Base-by-base conservation (phyloP, 2,797 vertebrate species). In the Paedocypris micromegethes region DNA sequence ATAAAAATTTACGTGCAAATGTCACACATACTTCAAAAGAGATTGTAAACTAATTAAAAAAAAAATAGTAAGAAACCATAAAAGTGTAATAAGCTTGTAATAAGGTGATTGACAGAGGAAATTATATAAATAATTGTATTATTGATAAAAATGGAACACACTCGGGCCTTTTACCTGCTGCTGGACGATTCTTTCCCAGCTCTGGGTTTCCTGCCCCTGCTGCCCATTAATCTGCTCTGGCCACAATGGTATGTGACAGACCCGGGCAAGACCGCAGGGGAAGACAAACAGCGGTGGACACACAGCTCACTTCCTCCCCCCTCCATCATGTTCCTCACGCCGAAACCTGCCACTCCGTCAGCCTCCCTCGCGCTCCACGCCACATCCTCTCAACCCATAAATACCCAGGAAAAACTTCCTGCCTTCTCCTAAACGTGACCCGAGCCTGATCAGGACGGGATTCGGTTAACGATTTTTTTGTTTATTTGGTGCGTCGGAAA, bases 201-300 rank as follows among this genome's bases (percentile, higher is more conserved):
- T 62, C 57, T 57, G 38, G 62, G 72, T 77, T 84, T 85, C 82
- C 87, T 83, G 84, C 78, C 70, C 56, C 84, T 85, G 75, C 75
- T 78, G 79, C 82, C 66, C 85, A 90, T 91, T 88, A 90, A 88
- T 88, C 82, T 81, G 73, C 61, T 57, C 2, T 7, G 49, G 74
- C 76, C 80, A 89, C 89, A 88, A 88, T 89, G 77, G 83, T 62
- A 9, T 53, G 76, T 73, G 86, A 87, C 88, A 87, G 81, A 73
- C 23, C 69, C 72, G 67, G 81, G 82, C 84, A 80, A 80, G 72
- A 58, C 76, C 40, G 0, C 52, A 8, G 74, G 64, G 79, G 84
- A 88, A 80, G 80, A 85, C 82, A 87, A 88, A 87, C 84, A 89
- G 79, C 68, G 78, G 8, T 56, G 80, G 77, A 82, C 73, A 74